phyloP scores from a whole-genome alignment of 2,797 vertebrate species.

The Petrocephalus sullivani region DNA sequence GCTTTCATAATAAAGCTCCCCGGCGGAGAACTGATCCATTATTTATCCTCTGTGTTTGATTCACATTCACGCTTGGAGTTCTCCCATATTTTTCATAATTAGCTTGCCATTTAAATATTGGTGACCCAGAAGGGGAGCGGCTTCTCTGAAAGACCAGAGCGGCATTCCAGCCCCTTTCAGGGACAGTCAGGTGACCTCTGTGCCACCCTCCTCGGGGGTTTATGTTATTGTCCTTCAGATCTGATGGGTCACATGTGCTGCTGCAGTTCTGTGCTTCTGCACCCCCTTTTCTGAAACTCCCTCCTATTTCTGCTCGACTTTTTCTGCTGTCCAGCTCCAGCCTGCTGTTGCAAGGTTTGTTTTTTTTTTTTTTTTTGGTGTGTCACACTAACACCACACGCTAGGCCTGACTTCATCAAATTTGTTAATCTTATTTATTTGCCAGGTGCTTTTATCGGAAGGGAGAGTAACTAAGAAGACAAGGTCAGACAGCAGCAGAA shows the following conservation, averaged over 20 bases:
- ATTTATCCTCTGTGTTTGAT: conserved; percentile 1
- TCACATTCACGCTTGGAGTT: conserved; percentile 8
- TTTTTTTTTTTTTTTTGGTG: background rate
- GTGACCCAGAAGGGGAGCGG: background rate
- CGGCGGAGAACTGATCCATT: background rate
- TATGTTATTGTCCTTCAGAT: background rate
- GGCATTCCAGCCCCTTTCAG: background rate
- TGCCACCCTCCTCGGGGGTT: background rate
- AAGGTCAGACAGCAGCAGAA: background rate
- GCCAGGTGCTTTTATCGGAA: background rate
- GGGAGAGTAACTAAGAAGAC: background rate
- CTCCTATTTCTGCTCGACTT: background rate
- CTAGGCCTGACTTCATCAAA: background rate
- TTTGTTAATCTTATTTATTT: background rate
- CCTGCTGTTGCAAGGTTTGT: background rate
- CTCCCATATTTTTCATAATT: background rate
- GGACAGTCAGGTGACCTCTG: background rate
- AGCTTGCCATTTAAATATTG: conserved; percentile 7
- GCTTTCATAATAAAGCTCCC: background rate
- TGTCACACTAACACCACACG: background rate
- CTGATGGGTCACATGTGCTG: background rate
- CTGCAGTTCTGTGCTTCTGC: background rate
- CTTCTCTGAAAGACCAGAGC: background rate
- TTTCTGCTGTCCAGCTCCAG: background rate
- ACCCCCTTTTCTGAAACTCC: background rate